phyloP scores from a whole-genome alignment of 2,797 vertebrate species.

The Spondyliosoma cantharus region DNA sequence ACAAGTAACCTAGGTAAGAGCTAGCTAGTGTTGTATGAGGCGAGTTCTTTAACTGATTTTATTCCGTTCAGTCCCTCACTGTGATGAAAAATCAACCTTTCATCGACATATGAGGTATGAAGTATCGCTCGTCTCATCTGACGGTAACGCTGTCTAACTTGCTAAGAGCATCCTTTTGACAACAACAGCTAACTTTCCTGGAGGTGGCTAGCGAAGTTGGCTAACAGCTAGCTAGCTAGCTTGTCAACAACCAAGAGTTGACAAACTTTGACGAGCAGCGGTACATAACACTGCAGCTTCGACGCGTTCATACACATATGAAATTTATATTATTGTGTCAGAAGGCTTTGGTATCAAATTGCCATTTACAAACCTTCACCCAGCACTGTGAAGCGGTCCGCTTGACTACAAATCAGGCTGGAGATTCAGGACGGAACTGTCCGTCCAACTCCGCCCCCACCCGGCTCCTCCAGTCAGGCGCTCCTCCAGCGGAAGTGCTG shows the following conservation, averaged over 20 bases:
- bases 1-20: not conserved
- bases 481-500: slow-evolving; percentile 1
- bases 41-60: not conserved
- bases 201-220: slow-evolving; percentile 42
- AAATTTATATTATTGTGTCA: rapidly evolving
- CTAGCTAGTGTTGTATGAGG: not conserved
- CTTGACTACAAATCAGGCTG: slow-evolving; percentile 16
- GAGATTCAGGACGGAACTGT: slow-evolving; percentile 5
- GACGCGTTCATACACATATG: not conserved
- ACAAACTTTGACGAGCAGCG: not conserved
- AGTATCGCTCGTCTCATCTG: not conserved
- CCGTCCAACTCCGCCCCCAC: slow-evolving; percentile 23
- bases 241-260: slow-evolving; percentile 8
- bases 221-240: slow-evolving; percentile 57
- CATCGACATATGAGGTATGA: not conserved
- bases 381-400: not conserved
- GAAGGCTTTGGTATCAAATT: not conserved
- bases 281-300: rapidly evolving
- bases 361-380: slow-evolving; percentile 49
- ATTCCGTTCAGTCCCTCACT: not conserved
- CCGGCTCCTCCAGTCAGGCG: slow-evolving; percentile 6
- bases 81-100: not conserved
- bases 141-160: not conserved
- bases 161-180: slow-evolving; percentile 22
- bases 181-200: slow-evolving; percentile 64